Percentiles rank a stretch among this genome's conserved stretches.
Evolutionary conservation across 2,797 vertebrate genomes (phyloP).

Genomic region (Mormyrus proboscirostris): DNA sequence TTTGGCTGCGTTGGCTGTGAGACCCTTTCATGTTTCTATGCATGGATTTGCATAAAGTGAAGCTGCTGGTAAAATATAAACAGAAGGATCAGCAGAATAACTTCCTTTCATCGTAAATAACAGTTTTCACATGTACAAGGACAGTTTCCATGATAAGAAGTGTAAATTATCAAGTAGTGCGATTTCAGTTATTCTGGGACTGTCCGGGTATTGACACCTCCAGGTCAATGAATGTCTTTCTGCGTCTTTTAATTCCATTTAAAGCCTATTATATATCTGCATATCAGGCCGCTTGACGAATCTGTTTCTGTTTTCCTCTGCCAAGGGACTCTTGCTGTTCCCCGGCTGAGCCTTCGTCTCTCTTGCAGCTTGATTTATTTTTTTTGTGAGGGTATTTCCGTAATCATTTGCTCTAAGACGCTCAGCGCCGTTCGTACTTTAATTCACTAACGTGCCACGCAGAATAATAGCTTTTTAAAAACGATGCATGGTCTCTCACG

Average conservation of each 20-base stretch:
- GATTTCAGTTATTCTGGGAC: neutral
- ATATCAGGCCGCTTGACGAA: neutral
- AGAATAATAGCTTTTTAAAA: neutral
- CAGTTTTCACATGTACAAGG: neutral
- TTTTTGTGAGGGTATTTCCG: neutral
- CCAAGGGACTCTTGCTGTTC: neutral
- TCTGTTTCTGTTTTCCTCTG: neutral
- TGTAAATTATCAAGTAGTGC: neutral
- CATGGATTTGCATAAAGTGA: neutral
- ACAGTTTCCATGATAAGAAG: neutral
- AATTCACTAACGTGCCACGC: neutral
- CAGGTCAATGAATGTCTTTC: neutral
- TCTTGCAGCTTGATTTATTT: neutral
- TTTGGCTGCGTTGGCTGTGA: neutral
- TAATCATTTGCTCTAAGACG: neutral
- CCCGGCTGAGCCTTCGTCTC: neutral
- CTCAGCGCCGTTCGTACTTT: neutral
- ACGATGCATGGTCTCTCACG: neutral
- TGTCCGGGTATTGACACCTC: neutral
- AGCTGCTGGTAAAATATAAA: neutral
- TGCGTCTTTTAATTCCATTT: neutral
- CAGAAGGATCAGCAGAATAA: neutral
- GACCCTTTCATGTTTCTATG: neutral
- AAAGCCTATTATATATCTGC: neutral
- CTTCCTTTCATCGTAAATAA: neutral